Evolutionary conservation across 2,797 vertebrate genomes (phyloP), one percentile per base, ranked within the genome.

Genomic region (Microhierax caerulescens): DNA sequence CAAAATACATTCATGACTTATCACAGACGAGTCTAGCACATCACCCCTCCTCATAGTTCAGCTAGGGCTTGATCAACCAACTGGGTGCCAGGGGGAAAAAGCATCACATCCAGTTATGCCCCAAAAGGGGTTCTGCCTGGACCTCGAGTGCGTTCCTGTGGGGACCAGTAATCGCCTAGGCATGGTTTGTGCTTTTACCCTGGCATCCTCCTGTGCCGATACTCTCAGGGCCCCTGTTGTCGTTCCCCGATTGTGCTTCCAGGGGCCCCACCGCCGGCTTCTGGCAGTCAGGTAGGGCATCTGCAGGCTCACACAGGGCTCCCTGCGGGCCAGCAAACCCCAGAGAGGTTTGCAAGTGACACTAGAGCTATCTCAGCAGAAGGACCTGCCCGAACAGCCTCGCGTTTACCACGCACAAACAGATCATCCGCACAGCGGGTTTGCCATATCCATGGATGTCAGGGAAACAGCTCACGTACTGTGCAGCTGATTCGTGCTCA

Each of bases 291-390:
- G 56, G 41, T 5, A 23, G 41, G 23, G 25, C 13, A 34, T 19
- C 5, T 0, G 13, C 3, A 61, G 48, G 9, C 43, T 63, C 36
- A 4, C 19, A 10, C 1, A 1, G 28, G 22, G 11, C 32, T 67
- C 48, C 36, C n/a, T 14, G 65, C 45, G 23, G 2, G 16, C 41
- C 51, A 20, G 30, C 64, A 87, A 64, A 21, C 4, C 36, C 59
- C 77, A 54, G 61, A 54, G 56, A 13, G 8, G 27, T 63, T 43
- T 51, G 51, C 43, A 57, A 39, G 36, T 16, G 51, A 76, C 59
- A 47, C 43, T 9, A 78, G 39, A 89, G 23, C 16, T 30, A 5
- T 15, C n/a, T 43, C 60, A 17, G 68, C n/a, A 17, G 43, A 27
- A 13, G 65, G 16, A 70, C 23, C 13, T 41, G 41, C 45, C 37